These are phyloP conservation scores for Hippocampus zosterae DNA, from an alignment of 2,113 vertebrate species.

Conservation along the genomic window DNA sequence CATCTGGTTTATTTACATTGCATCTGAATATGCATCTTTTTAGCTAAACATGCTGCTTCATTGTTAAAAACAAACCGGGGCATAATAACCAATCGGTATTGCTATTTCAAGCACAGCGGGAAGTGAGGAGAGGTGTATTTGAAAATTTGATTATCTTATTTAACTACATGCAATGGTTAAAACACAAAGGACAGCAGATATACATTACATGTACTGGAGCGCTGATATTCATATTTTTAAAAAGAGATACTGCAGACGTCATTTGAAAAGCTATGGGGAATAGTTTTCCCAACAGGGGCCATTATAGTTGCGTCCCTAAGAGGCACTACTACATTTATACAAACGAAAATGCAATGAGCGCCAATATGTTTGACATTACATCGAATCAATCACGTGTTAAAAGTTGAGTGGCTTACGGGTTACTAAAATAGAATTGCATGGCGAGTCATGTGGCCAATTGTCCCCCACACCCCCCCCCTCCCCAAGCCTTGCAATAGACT, in stretches of 20 bases:
- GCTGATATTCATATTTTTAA: background rate
- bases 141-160: background rate
- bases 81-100: background rate
- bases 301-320: background rate
- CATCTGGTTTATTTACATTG: background rate
- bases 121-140: background rate
- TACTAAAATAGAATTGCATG: background rate
- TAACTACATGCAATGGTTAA: background rate
- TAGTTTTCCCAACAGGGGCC: background rate
- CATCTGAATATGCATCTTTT: background rate
- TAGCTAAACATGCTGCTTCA: slow-evolving; percentile 15
- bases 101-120: background rate
- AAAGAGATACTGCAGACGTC: background rate
- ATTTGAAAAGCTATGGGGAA: background rate
- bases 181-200: no score
- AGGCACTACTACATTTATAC: no score
- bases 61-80: background rate
- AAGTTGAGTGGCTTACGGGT: background rate
- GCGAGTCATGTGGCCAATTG: background rate
- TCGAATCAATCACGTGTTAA: background rate
- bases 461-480: background rate
- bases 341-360: no score
- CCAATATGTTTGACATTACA: background rate
- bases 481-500: background rate
- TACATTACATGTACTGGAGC: background rate